Percentiles rank a stretch among this genome's conserved stretches.
These are phyloP conservation scores for Muscicapa striata DNA, from an alignment of 2,797 vertebrate genomes.

Conservation along the genomic window DNA sequence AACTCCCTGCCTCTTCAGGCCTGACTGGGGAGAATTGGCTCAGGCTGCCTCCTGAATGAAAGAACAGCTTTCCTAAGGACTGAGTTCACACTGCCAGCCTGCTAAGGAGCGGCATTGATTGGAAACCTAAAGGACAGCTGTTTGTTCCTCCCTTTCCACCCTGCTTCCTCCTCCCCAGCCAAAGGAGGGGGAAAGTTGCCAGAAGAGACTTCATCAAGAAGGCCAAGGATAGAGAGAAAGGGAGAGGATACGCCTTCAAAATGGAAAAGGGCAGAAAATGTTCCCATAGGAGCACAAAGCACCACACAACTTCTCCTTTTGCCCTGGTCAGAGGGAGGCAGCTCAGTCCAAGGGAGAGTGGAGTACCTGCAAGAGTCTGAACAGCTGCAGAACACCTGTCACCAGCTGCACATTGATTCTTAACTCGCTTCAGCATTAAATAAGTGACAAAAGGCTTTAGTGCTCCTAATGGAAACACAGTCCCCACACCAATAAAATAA, in stretches of 20 bases:
- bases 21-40: background rate
- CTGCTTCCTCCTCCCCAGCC: conserved; percentile 14
- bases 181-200: background rate
- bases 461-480: background rate
- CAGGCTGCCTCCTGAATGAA: background rate
- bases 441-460: conserved; percentile 34
- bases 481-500: background rate
- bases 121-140: conserved; percentile 42
- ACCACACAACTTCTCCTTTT: background rate
- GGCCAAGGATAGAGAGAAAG: background rate
- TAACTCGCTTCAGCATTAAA: background rate
- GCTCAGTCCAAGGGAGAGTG: background rate
- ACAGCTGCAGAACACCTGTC: background rate
- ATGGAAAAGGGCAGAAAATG: background rate
- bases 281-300: background rate
- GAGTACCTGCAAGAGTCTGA: background rate
- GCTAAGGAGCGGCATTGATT: conserved; percentile 16
- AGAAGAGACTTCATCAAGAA: background rate
- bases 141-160: background rate
- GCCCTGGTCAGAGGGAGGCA: conserved; percentile 1
- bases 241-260: background rate
- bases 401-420: background rate
- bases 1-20: background rate
- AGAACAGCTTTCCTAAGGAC: conserved; percentile 15
- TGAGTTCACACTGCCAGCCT: background rate